These are phyloP conservation scores for Anthrax anthrax DNA, from an alignment of 2,888 invertebrate species.

Conservation along the genomic window DNA sequence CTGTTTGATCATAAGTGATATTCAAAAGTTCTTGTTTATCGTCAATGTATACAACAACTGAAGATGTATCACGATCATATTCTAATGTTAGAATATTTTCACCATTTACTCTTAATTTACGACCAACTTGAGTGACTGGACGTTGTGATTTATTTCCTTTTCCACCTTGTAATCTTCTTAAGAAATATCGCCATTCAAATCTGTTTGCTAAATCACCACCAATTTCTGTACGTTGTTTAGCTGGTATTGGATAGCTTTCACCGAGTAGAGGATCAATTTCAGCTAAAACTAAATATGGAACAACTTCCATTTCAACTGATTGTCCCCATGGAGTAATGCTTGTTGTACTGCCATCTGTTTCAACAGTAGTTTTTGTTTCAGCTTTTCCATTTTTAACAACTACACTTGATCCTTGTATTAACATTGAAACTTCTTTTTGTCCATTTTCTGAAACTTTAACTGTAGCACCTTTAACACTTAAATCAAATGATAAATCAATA, in stretches of 20 bases:
- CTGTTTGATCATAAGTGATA: conserved; percentile 74
- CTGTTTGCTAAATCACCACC: conserved; percentile 82
- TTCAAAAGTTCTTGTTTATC: conserved; percentile 73
- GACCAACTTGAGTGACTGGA: conserved; percentile 68
- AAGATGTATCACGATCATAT: conserved; percentile 76
- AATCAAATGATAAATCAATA: conserved; percentile 71
- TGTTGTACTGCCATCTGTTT: conserved; percentile 70
- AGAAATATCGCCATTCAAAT: conserved; percentile 91
- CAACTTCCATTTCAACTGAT: conserved; percentile 74
- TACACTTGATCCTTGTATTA: conserved; percentile 77
- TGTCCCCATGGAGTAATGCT: conserved; percentile 77
- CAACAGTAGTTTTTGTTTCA: conserved; percentile 63
- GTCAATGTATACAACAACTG: conserved; percentile 75
- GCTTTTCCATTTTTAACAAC: conserved; percentile 69
- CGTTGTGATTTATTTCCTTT: conserved; percentile 31
- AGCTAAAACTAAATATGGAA: conserved; percentile 78
- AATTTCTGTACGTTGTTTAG: conserved; percentile 78
- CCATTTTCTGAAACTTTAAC: conserved; percentile 73
- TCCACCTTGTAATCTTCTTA: conserved; percentile 57
- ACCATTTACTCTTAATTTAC: conserved; percentile 77
- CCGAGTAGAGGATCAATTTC: conserved; percentile 77
- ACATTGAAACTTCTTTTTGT: conserved; percentile 66
- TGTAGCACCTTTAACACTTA: conserved; percentile 81
- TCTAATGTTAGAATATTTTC: conserved; percentile 82
- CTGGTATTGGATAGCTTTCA: conserved; percentile 82